These are phyloP conservation scores for Lanius ludovicianus DNA, from an alignment of 2,113 vertebrate genomes.

Conservation along the genomic window DNA sequence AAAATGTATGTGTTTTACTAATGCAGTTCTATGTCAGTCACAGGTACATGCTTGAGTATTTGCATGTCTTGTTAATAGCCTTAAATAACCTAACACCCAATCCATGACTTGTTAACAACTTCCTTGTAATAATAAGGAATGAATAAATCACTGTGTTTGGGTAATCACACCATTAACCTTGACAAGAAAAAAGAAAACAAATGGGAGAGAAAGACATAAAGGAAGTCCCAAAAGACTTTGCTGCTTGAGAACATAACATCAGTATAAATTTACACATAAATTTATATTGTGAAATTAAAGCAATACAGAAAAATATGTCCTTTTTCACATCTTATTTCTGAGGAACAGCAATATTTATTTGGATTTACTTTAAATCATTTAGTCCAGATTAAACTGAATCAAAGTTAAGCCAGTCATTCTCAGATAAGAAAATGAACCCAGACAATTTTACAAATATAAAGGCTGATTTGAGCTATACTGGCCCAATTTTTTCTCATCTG, in stretches of 20 bases:
- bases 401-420: background rate
- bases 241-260: background rate
- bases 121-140: conserved; percentile 54
- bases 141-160: conserved; percentile 51
- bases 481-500: background rate
- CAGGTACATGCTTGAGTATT: background rate
- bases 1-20: background rate
- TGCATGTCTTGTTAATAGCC: conserved; percentile 43
- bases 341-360: background rate
- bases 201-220: background rate
- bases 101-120: conserved; percentile 56
- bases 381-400: background rate
- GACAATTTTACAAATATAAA: background rate
- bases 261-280: background rate
- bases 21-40: background rate
- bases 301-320: background rate
- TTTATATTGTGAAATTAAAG: background rate
- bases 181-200: conserved; percentile 33
- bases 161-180: conserved; percentile 5
- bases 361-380: background rate
- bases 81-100: conserved; percentile 60
- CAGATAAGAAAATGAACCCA: background rate
- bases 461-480: background rate
- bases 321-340: background rate
- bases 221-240: conserved; percentile 3